Evolutionary conservation across 92 coral and sea anemone genomes (phyloP).

Genomic region (Ricordea florida): DNA sequence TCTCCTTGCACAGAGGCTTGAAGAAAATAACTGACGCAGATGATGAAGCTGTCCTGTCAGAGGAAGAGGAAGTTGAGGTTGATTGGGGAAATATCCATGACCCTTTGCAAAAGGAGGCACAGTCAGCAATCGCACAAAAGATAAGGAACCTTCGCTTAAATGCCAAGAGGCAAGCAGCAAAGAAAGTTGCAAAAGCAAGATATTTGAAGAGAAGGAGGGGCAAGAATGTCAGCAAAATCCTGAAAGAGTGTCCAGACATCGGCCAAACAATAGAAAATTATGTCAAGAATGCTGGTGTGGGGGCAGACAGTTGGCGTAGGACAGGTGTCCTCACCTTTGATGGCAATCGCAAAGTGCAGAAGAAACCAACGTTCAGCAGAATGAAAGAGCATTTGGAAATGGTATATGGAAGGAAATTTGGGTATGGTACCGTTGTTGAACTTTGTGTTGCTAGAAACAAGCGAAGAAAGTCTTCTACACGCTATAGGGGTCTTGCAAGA

Average conservation of each 20-base stretch:
- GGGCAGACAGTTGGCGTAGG: constrained; percentile 41
- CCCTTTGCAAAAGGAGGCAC: constrained; percentile 22
- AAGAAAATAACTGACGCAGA: constrained; percentile 14
- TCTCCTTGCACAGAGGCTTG: constrained; percentile 7
- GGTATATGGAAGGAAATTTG: constrained; percentile 39
- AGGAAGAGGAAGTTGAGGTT: constrained; percentile 1
- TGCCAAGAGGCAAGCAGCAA: constrained; percentile 28
- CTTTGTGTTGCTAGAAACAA: constrained; percentile 60
- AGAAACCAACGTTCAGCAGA: constrained; percentile 27
- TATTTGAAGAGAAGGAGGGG: constrained; percentile 39
- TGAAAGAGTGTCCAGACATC: constrained; percentile 41
- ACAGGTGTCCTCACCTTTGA: constrained; percentile 41
- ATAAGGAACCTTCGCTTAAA: not conserved
- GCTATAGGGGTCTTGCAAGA: constrained; percentile 51
- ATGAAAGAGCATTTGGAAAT: constrained; percentile 50
- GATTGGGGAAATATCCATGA: constrained; percentile 18
- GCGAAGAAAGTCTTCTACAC: constrained; percentile 35
- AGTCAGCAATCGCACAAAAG: not conserved
- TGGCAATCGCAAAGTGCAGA: constrained; percentile 38
- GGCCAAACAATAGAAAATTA: constrained; percentile 41
- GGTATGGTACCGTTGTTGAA: constrained; percentile 49
- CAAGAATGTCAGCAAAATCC: constrained; percentile 37
- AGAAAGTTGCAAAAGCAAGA: constrained; percentile 14
- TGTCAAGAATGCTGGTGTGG: constrained; percentile 32
- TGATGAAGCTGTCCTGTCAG: not conserved